phyloP scores from a whole-genome alignment of 92 coral and sea anemone genomes.

The Phymanthus crucifer region DNA sequence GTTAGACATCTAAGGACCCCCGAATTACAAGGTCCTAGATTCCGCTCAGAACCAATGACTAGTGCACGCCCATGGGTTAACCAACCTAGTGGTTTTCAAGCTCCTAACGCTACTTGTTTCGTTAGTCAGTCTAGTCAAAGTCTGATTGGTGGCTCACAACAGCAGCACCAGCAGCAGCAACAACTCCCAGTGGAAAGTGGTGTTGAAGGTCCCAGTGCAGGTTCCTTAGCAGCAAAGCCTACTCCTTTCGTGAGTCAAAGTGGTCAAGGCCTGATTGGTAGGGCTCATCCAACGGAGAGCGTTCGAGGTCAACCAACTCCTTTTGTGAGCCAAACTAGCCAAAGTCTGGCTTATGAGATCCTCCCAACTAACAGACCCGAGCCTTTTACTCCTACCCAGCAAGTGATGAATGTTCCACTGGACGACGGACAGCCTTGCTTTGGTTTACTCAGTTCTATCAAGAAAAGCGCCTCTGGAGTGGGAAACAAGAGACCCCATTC shows the following conservation, averaged over 20 bases:
- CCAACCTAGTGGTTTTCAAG: background rate
- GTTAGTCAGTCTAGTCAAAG: no score
- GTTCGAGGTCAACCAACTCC: no score
- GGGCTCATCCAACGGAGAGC: background rate
- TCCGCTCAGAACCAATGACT: background rate
- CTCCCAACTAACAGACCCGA: background rate
- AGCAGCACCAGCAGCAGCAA: no score
- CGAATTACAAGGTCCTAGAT: background rate
- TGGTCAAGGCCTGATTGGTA: background rate
- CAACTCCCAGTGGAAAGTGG: no score
- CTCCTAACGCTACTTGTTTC: background rate
- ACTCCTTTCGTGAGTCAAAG: background rate
- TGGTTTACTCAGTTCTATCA: constrained; percentile 35
- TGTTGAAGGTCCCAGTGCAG: no score
- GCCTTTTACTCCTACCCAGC: background rate
- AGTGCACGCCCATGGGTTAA: background rate
- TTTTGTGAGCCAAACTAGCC: background rate
- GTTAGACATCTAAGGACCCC: background rate
- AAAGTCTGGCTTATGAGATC: background rate
- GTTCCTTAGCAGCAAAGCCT: background rate
- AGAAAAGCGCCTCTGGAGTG: background rate
- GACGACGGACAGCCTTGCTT: background rate
- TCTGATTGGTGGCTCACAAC: no score
- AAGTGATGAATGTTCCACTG: background rate
- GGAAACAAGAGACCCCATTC: background rate